Evolutionary conservation across 2,797 vertebrate species (phyloP).

Genomic region (Pristis pectinata): DNA sequence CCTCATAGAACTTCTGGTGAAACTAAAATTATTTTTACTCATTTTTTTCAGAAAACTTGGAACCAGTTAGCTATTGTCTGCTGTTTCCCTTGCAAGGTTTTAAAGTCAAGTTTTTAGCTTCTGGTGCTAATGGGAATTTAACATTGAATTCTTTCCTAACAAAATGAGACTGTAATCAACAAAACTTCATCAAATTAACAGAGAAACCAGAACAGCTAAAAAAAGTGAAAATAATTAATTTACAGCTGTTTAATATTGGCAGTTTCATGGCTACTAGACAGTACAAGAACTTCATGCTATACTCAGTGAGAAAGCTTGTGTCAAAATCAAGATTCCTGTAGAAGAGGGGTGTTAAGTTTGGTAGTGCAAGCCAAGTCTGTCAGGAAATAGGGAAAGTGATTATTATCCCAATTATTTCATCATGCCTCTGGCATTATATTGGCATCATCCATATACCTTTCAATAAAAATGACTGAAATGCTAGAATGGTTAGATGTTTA

Average conservation of each 20-base stretch:
- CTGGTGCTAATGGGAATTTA: not conserved
- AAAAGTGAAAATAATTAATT: not conserved
- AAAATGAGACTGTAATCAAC: not conserved
- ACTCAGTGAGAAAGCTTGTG: not conserved
- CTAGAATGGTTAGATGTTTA: not conserved
- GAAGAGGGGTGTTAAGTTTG: not conserved
- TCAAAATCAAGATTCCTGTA: not conserved
- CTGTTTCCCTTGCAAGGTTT: not conserved
- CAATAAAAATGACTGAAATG: not conserved
- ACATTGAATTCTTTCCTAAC: not conserved
- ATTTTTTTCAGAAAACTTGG: not conserved
- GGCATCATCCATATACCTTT: not conserved
- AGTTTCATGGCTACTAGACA: not conserved
- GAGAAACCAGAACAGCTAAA: not conserved
- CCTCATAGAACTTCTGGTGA: not conserved
- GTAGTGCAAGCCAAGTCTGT: not conserved
- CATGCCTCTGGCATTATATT: not conserved
- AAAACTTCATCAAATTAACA: not conserved
- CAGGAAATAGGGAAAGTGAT: not conserved
- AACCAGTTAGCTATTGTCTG: not conserved
- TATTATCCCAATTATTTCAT: not conserved
- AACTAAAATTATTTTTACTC: not conserved
- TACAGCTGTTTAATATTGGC: not conserved
- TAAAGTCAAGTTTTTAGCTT: not conserved
- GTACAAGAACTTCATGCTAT: not conserved